Conservation (phyloP, 2,113 vertebrate species). For the Coryphaenoides rupestris region DNA sequence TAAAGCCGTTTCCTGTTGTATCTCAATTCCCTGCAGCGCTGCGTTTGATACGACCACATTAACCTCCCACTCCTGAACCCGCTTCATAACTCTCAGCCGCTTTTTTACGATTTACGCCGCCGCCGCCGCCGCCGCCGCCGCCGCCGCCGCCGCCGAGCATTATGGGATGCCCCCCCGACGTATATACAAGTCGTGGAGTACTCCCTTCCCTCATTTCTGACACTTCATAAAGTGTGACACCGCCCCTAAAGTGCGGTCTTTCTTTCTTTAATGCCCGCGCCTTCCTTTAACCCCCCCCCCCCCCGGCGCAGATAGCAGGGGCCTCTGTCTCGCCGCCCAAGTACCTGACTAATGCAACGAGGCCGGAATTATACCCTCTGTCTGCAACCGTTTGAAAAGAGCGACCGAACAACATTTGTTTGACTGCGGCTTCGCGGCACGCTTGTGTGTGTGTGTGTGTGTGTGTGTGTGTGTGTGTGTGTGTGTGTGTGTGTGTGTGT, state of each 20-base stretch:
- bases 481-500: too few relatives aligned
- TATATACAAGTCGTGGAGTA: slow-evolving; percentile 47
- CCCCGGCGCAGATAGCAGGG: slow-evolving; percentile 15
- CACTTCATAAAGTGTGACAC: slow-evolving; percentile 59
- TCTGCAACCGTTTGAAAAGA: slow-evolving; percentile 2
- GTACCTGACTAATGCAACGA: not conserved
- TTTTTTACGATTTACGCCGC: slow-evolving; percentile 56
- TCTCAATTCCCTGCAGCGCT: slow-evolving; percentile 78
- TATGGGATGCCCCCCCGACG: slow-evolving; percentile 54
- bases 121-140: slow-evolving; percentile 27
- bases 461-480: slow-evolving; percentile 6
- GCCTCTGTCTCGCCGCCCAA: slow-evolving; percentile 10
- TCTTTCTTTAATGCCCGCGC: slow-evolving; percentile 38
- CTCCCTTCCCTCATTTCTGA: slow-evolving; percentile 50
- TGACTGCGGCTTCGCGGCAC: not conserved
- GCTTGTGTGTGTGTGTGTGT: not conserved
- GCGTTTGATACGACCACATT: slow-evolving; percentile 68
- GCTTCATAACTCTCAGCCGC: slow-evolving; percentile 57
- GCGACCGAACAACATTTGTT: not conserved
- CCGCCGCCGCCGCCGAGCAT: slow-evolving; percentile 38
- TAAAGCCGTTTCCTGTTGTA: slow-evolving; percentile 82
- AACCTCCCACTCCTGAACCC: slow-evolving; percentile 54
- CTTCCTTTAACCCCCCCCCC: slow-evolving; percentile 22
- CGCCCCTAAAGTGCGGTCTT: slow-evolving; percentile 40
- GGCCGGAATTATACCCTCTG: not conserved